Evolutionary conservation across 2,113 vertebrate genomes (phyloP).

Genomic region (Seriola quinqueradiata): DNA sequence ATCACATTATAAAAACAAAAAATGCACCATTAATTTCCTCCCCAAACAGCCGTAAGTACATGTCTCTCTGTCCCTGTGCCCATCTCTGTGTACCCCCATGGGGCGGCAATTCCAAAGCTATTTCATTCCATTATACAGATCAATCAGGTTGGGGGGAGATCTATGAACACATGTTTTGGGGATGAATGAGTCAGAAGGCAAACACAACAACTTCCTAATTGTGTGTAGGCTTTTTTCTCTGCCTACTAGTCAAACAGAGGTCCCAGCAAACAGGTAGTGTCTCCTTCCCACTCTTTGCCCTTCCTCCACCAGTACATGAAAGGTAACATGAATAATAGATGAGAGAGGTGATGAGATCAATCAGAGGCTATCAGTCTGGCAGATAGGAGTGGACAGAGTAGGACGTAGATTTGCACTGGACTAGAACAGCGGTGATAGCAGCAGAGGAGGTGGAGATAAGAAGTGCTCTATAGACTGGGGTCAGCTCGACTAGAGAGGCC

Average conservation of each 20-base stretch:
- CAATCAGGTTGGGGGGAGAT: slow-evolving; percentile 88
- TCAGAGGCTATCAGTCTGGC: slow-evolving; percentile 78
- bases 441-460: slow-evolving; percentile 61
- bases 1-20: slow-evolving; percentile 99
- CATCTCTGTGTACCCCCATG: slow-evolving; percentile 92
- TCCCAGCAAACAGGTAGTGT: slow-evolving; percentile 65
- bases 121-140: slow-evolving; percentile 95
- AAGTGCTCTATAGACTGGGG: slow-evolving; percentile 27
- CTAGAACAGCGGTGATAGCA: slow-evolving; percentile 66
- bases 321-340: slow-evolving; percentile 79
- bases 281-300: slow-evolving; percentile 61
- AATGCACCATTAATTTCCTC: slow-evolving; percentile 99
- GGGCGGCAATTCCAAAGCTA: slow-evolving; percentile 90
- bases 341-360: slow-evolving; percentile 75
- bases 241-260: slow-evolving; percentile 38
- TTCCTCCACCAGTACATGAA: slow-evolving; percentile 68
- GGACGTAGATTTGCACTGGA: slow-evolving; percentile 63
- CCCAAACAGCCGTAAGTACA: slow-evolving; percentile 97
- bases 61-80: slow-evolving; percentile 91
- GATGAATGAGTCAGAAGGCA: slow-evolving; percentile 86
- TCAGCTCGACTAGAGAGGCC: slow-evolving; percentile 18
- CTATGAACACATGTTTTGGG: slow-evolving; percentile 86
- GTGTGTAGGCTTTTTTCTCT: slow-evolving; percentile 81
- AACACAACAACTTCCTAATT: slow-evolving; percentile 92
- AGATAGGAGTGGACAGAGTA: slow-evolving; percentile 76